These are phyloP conservation scores for Bos indicus DNA, from an alignment of 2,113 vertebrate species.

Conservation along the genomic window DNA sequence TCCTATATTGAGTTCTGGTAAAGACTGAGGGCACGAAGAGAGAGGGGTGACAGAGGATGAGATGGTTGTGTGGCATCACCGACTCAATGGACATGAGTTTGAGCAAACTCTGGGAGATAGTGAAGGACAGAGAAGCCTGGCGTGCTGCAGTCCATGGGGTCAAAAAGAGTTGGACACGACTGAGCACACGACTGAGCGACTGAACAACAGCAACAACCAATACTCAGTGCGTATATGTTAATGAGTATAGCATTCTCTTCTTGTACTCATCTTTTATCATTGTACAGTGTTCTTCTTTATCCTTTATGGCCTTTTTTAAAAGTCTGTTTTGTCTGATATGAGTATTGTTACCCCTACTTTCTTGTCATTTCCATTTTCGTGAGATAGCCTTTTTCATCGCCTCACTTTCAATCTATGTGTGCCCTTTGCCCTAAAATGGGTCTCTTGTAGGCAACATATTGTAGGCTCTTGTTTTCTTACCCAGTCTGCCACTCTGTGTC, in stretches of 20 bases:
- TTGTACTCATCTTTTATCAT: background rate
- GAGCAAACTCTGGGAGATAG: background rate
- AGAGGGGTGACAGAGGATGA: background rate
- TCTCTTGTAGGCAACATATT: background rate
- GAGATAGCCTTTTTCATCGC: background rate
- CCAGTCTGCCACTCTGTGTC: background rate
- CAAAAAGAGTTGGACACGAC: accelerated
- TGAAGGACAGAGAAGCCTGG: background rate
- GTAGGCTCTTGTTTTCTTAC: background rate
- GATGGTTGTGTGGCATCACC: background rate
- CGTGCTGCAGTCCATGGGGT: background rate
- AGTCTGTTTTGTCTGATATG: background rate
- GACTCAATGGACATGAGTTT: background rate
- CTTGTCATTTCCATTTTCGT: background rate
- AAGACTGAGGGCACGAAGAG: background rate
- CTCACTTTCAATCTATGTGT: background rate
- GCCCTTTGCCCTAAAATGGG: background rate
- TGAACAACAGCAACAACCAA: background rate
- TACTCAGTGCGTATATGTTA: background rate
- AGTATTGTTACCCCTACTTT: background rate
- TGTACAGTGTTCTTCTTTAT: background rate
- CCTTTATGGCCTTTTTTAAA: background rate
- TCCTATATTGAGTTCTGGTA: background rate
- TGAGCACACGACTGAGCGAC: background rate
- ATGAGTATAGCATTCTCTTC: background rate